Base-by-base conservation (phyloP, 2,113 vertebrate genomes). In the Otolemur garnettii region DNA sequence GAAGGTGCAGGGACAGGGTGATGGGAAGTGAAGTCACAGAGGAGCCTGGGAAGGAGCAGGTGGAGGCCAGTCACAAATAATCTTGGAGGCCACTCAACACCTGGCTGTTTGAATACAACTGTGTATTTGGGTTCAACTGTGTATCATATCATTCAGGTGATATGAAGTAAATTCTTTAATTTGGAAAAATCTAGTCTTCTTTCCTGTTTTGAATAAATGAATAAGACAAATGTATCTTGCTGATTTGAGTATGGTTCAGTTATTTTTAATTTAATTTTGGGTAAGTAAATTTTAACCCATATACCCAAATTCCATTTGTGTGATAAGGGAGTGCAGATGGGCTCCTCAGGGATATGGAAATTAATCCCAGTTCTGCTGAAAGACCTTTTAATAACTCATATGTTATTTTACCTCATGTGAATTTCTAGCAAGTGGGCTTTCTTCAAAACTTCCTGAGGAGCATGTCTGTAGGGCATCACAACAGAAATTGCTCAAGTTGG, bases 301-400 rank as follows among this genome's bases (percentile, higher is more conserved):
- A 77, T 87, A 98, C 94, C 95, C 97, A 98, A 98, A 98, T 7
- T n/a, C 93, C 93, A 97, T 98, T 98, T 98, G 94, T 97, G 95
- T 98, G 96, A 96, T 97, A 98, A 98, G 96, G 96, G 91, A 95
- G 26, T 97, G 64, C 96, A 95, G 95, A 97, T 85, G 93, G 95
- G 93, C 78, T 98, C 97, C 97, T 97, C 84, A 62, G 97, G 96
- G 97, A 97, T 97, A 98, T 97, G 98, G 98, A 98, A 98, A 98
- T 98, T 94, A 98, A 98, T 97, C 96, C 95, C 94, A 96, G 91
- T 96, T 97, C 96, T 96, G 96, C 96, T 94, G 97, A 98, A 98
- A 98, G 97, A 97, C 94, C 97, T 98, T 98, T 98, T 98, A 98
- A 98, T 98, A 98, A 98, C 98, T 98, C 96, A 97, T 98, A 97